These are phyloP conservation scores for Agriotes lineatus DNA, from an alignment of 2,888 invertebrate species.

Conservation along the genomic window DNA sequence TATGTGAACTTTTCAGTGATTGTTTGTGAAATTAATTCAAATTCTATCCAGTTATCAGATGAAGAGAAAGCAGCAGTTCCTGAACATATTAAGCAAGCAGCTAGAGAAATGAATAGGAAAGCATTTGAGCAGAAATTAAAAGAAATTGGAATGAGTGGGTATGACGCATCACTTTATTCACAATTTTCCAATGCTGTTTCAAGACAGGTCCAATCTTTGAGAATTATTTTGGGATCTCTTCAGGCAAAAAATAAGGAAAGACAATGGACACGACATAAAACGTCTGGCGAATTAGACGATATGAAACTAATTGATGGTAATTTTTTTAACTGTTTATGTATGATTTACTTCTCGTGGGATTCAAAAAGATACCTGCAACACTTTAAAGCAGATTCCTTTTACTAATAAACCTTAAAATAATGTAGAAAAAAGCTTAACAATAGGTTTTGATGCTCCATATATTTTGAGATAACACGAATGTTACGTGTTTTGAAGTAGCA, in stretches of 20 bases:
- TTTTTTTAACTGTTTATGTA: not conserved
- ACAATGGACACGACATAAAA: slow-evolving; percentile 94
- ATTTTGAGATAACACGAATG: too few relatives aligned
- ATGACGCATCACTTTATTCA: slow-evolving; percentile 89
- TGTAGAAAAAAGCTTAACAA: too few relatives aligned
- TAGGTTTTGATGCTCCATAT: too few relatives aligned
- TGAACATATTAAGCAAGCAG: slow-evolving; percentile 88
- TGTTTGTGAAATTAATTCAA: too few relatives aligned
- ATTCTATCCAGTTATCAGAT: slow-evolving; percentile 78
- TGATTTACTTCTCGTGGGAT: too few relatives aligned
- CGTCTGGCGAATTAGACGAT: slow-evolving; percentile 95
- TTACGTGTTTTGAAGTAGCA: too few relatives aligned
- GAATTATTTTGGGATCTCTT: slow-evolving; percentile 86
- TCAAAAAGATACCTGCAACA: too few relatives aligned
- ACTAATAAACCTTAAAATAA: too few relatives aligned
- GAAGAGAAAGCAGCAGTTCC: slow-evolving; percentile 92
- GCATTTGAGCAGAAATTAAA: slow-evolving; percentile 88
- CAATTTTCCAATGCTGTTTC: slow-evolving; percentile 83
- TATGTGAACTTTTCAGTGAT: slow-evolving; percentile 57
- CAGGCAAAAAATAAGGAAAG: slow-evolving; percentile 95
- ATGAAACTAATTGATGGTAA: slow-evolving; percentile 92
- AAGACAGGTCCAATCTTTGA: slow-evolving; percentile 86
- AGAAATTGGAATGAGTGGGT: slow-evolving; percentile 95
- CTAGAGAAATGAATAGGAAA: slow-evolving; percentile 92
- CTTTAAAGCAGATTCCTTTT: too few relatives aligned